Evolutionary conservation across 2,797 vertebrate genomes (phyloP), one percentile per base, ranked within the genome.

Genomic region (Takifugu ocellatus): DNA sequence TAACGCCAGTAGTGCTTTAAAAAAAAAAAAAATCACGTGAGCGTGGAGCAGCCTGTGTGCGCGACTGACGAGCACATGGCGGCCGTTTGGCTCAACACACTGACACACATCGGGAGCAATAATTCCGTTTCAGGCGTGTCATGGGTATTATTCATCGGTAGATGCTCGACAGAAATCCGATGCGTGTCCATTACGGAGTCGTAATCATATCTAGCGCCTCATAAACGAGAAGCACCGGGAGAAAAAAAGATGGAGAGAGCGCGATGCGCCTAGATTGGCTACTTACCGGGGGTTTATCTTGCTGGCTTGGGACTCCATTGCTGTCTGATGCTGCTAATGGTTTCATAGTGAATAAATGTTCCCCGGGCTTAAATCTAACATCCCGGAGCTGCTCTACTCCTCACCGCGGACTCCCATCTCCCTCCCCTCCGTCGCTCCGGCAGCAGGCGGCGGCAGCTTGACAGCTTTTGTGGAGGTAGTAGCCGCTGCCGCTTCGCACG

Each of bases 261-360:
- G 57, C 49, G 69, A 1, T 46, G 58, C 72, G 49, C 73, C 59
- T 85, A 77, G 65, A 79, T 69, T 31, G 66, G 75, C 84, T 94
- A 97, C 97, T 98, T 92, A 99, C 97, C 87, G 94, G 93, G 82
- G 92, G 92, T 87, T 95, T 97, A 90, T 98, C 95, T 89, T 93
- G 94, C 92, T 97, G 96, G 91, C 93, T 94, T 90, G 92, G 91
- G 94, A 95, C 93, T 95, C 95, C 96, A 97, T 98, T 95, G 90
- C 92, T 92, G 90, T 94, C 94, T 91, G 94, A 89, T 78, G 93
- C 82, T 88, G 94, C 94, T 93, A 98, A 96, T 87, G 97, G 95
- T 93, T 98, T 99, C 96, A 99, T 99, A 92, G 92, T 95, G 94
- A 92, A 92, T 89, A 91, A 75, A 92, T 89, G 87, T 90, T 88